phyloP scores from a whole-genome alignment of 2,797 vertebrate genomes.

The Sylvilagus floridanus region DNA sequence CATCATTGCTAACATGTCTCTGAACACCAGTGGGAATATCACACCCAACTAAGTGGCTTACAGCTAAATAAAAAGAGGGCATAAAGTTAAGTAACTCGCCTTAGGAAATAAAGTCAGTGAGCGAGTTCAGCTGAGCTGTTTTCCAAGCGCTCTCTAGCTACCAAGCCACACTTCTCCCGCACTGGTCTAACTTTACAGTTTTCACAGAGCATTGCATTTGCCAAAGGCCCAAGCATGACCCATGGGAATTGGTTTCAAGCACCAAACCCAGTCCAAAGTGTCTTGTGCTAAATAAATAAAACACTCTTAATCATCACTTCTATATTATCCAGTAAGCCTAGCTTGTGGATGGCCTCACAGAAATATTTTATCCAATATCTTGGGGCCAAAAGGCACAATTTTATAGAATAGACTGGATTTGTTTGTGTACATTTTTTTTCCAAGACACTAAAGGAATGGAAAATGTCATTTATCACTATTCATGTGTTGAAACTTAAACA shows the following conservation, averaged over 20 bases:
- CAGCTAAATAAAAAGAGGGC: constrained; percentile 54
- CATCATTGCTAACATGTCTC: constrained; percentile 46
- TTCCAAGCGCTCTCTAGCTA: constrained; percentile 30
- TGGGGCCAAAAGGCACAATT: constrained; percentile 44
- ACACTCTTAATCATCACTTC: neutral
- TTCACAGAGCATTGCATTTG: neutral
- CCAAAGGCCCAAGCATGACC: neutral
- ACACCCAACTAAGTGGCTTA: constrained; percentile 28
- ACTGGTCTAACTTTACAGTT: constrained; percentile 23
- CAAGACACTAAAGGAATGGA: constrained; percentile 25
- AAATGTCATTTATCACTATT: constrained; percentile 14
- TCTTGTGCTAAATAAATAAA: constrained; percentile 23
- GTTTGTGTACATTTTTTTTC: neutral
- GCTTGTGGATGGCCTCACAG: neutral
- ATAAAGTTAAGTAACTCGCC: constrained; percentile 44
- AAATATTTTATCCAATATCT: constrained; percentile 16
- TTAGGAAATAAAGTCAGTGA: constrained; percentile 14
- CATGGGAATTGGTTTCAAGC: neutral
- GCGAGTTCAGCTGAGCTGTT: neutral
- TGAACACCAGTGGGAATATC: neutral
- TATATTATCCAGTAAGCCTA: constrained; percentile 41
- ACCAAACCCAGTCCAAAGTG: constrained; percentile 7
- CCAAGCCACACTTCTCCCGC: neutral
- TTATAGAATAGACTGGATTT: neutral
- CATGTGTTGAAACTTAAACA: neutral